Base-by-base conservation (phyloP, 2,797 vertebrate genomes). In the Esox masquinongy region DNA sequence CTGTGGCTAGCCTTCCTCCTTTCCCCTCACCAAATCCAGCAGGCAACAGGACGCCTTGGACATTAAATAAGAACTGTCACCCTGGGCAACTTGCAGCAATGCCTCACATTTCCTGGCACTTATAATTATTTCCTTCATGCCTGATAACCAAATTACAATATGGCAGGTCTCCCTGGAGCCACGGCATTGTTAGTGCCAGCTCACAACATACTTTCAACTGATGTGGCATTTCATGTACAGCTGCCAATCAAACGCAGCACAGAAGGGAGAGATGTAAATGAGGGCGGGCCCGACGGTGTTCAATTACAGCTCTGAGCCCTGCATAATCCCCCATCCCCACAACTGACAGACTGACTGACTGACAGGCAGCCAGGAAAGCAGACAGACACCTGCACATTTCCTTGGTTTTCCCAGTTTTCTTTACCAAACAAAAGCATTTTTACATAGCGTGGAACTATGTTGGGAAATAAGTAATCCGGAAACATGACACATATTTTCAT, bases 71-170 rank as follows among this genome's bases (percentile, higher is more conserved):
- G 95, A 98, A 95, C 95, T 98, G 97, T 99, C 98, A 98, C 97
- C 97, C 95, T 94, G 95, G 96, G 97, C 97, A 97, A 98, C 95
- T 95, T 92, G 96, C 94, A 94, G 96, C 96, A 93, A 93, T 88
- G 95, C 95, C 96, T 97, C 96, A 95, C 96, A 96, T 97, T 94
- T 96, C 95, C 97, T 99, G 97, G 97, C 97, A 98, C 97, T 97
- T 94, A 94, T 97, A 98, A 99, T 99, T 97, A 98, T 98, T 98
- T 97, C 96, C 97, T 98, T 99, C 97, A 98, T 99, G 97, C 97
- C 97, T 99, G 98, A 99, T 99, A 98, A 98, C 98, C 97, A 98
- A 99, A 99, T 99, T 99, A 99, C 97, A 99, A 99, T 98, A 97
- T 98, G 97, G 98, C 97, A 99, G 97, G 95, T 96, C 96, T 98